phyloP scores from a whole-genome alignment of 2,797 vertebrate species.

The Pseudomugil tenellus region DNA sequence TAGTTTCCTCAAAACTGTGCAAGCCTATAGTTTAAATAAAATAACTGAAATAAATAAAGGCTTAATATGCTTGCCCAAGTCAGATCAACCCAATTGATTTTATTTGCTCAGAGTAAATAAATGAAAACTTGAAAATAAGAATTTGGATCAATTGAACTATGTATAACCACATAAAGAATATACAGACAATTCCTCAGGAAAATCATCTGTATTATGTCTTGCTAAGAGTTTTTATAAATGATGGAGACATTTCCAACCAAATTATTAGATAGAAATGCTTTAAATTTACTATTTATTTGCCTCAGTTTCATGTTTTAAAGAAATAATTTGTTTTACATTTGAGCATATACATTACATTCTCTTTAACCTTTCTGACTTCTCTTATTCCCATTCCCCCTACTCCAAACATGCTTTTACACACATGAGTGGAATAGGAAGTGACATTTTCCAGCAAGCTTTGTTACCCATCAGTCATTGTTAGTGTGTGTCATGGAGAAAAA shows the following conservation, averaged over 20 bases:
- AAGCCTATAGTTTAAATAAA: neutral
- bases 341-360: slow-evolving; percentile 27
- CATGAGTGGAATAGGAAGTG: slow-evolving; percentile 63
- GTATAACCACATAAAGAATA: slow-evolving; percentile 4
- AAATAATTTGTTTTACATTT: neutral
- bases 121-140: slow-evolving; percentile 12
- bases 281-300: neutral
- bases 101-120: no score
- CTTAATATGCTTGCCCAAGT: slow-evolving; percentile 8
- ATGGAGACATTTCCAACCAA: neutral
- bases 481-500: slow-evolving; percentile 59
- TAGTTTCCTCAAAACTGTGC: slow-evolving; percentile 1
- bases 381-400: neutral
- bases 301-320: neutral
- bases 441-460: slow-evolving; percentile 69
- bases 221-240: neutral
- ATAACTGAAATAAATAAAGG: neutral
- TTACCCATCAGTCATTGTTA: slow-evolving; percentile 78
- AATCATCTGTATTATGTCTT: neutral
- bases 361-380: slow-evolving; percentile 29
- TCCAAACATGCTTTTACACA: slow-evolving; percentile 50
- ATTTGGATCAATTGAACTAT: slow-evolving; percentile 5
- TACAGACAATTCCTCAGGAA: neutral
- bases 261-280: neutral
- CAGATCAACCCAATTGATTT: slow-evolving; percentile 26